Conservation (phyloP, 2,888 invertebrate species). For the Formica aserva region DNA sequence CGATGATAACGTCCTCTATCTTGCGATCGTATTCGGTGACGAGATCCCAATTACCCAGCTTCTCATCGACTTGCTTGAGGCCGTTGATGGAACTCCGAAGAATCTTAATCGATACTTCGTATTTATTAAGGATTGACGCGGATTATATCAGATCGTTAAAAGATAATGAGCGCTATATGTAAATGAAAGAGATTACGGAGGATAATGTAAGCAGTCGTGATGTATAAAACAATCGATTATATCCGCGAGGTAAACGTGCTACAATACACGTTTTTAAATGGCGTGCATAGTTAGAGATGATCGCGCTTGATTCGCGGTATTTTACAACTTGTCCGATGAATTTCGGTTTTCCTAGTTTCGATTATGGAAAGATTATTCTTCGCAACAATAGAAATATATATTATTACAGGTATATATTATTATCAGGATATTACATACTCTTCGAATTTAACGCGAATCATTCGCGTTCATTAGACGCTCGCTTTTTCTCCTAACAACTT, state of each 20-base stretch:
- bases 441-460: not conserved
- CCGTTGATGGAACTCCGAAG: conserved; percentile 76
- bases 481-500: not conserved
- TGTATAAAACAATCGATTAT: not conserved
- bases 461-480: not conserved
- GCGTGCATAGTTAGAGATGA: not conserved
- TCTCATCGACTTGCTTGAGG: conserved; percentile 86
- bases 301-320: not conserved
- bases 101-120: conserved; percentile 71
- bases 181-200: not conserved
- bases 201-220: not conserved
- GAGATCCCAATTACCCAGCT: conserved; percentile 90
- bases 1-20: conserved; percentile 91
- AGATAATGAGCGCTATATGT: not conserved
- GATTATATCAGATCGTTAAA: not conserved
- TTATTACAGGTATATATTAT: not conserved
- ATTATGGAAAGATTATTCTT: not conserved
- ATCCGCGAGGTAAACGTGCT: not conserved
- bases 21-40: conserved; percentile 93
- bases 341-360: not conserved
- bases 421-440: not conserved
- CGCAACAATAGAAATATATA: not conserved
- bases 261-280: not conserved
- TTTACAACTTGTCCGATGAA: not conserved
- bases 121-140: not conserved